Percentiles rank a stretch among this genome's conserved stretches.
These are phyloP conservation scores for Homarus americanus DNA, from an alignment of 1,140 invertebrate genomes.

Conservation along the genomic window DNA sequence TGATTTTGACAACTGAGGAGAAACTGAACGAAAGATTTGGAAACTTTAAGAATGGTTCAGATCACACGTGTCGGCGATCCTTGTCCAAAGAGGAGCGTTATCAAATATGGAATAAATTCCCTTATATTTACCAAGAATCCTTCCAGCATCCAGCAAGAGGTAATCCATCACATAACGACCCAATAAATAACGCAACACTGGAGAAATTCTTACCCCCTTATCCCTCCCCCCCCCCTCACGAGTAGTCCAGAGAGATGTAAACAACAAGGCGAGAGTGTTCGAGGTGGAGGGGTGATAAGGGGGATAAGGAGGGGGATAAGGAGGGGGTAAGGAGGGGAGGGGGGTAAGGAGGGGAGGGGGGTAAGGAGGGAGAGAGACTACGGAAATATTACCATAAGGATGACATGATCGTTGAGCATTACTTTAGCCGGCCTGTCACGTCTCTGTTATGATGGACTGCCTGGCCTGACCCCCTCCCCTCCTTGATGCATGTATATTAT, in stretches of 20 bases:
- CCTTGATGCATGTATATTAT: too few species aligned
- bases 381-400: constrained; percentile 50
- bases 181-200: constrained; percentile 34
- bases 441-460: constrained; percentile 30
- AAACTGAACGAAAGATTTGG: background rate
- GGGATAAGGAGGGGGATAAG: background rate
- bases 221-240: background rate
- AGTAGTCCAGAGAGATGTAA: background rate
- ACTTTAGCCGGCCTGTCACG: constrained; percentile 40
- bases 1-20: background rate
- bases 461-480: background rate
- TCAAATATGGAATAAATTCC: constrained; percentile 37
- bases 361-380: background rate
- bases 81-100: constrained; percentile 42
- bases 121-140: background rate
- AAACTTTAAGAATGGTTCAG: background rate
- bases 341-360: background rate
- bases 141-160: constrained; percentile 20
- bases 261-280: constrained; percentile 1
- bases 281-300: background rate
- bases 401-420: constrained; percentile 56
- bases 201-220: background rate
- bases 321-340: background rate
- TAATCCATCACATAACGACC: constrained; percentile 33
- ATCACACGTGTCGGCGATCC: constrained; percentile 43